phyloP scores from a whole-genome alignment of 2,888 invertebrate genomes.

The Aphidius colemani region DNA sequence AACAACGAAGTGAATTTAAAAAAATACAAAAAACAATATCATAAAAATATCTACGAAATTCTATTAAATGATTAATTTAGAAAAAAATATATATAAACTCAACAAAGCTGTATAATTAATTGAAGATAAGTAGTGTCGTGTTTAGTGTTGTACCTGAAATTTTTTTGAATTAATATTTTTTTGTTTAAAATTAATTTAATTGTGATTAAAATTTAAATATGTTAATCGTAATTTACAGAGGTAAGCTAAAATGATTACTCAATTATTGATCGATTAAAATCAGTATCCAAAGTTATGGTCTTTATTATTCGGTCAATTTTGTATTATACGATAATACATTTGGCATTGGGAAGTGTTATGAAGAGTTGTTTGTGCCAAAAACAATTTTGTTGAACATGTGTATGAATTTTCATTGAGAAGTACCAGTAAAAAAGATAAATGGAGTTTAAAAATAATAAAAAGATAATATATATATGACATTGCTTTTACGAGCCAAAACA shows the following conservation, averaged over 20 bases:
- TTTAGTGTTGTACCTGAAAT: conserved; percentile 22
- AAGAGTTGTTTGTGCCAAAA: no score
- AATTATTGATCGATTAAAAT: neutral
- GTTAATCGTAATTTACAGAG: conserved; percentile 31
- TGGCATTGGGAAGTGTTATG: neutral
- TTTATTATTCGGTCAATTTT: neutral
- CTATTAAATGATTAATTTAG: no score
- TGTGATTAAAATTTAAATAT: conserved; percentile 27
- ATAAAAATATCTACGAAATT: no score
- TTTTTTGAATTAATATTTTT: neutral
- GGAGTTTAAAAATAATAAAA: conserved; percentile 7
- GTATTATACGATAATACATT: neutral
- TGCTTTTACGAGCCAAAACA: conserved; percentile 42
- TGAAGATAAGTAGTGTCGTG: conserved; percentile 2
- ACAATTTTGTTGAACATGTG: no score
- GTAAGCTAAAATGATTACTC: conserved; percentile 4
- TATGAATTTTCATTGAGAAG: no score
- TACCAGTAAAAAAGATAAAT: neutral
- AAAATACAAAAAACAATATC: conserved; percentile 4
- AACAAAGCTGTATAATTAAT: neutral
- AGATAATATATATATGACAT: conserved; percentile 19
- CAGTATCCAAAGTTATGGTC: neutral
- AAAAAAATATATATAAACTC: conserved; percentile 2
- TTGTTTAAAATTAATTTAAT: conserved; percentile 31
- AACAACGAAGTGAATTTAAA: conserved; percentile 20